phyloP scores from a whole-genome alignment of 2,797 vertebrate species.

The Tokudaia tokunoshimensis region DNA sequence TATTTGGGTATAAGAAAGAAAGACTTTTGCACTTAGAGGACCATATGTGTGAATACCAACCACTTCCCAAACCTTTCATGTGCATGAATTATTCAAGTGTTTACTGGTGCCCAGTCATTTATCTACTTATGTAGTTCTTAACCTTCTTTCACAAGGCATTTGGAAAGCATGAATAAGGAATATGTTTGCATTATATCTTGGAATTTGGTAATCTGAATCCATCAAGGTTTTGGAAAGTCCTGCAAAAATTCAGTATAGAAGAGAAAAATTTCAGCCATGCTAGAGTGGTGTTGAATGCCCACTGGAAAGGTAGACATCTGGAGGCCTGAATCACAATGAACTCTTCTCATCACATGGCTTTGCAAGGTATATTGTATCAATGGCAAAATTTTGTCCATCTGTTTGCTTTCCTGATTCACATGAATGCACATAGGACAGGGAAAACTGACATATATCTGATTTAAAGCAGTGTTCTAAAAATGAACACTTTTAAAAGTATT shows the following conservation, averaged over 20 bases:
- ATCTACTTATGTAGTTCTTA: conserved; percentile 47
- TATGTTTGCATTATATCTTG: conserved; percentile 21
- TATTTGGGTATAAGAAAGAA: conserved; percentile 31
- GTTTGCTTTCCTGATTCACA: conserved; percentile 25
- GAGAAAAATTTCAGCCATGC: background rate
- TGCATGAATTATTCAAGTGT: conserved; percentile 66
- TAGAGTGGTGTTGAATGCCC: conserved; percentile 25
- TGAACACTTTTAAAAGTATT: conserved; percentile 53
- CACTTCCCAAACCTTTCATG: conserved; percentile 23
- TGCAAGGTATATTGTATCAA: background rate
- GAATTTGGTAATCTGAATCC: conserved; percentile 54
- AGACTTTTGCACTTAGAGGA: conserved; percentile 45
- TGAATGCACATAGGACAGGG: conserved; percentile 37
- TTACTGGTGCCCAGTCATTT: conserved; percentile 58
- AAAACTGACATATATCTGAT: conserved; percentile 61
- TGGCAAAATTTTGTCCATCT: conserved; percentile 58
- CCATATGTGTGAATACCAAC: conserved; percentile 46
- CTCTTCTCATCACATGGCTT: conserved; percentile 33
- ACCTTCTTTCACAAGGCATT: conserved; percentile 43
- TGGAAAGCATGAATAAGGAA: background rate
- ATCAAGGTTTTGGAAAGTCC: background rate
- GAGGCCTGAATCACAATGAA: conserved; percentile 24
- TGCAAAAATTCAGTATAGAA: background rate
- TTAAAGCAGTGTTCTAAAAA: conserved; percentile 54
- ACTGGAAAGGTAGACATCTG: conserved; percentile 55